A percentile compares a stretch with the other conserved stretches of the same genome.
phyloP scores from a whole-genome alignment of 2,888 invertebrate species.

The Drosophila testacea region DNA sequence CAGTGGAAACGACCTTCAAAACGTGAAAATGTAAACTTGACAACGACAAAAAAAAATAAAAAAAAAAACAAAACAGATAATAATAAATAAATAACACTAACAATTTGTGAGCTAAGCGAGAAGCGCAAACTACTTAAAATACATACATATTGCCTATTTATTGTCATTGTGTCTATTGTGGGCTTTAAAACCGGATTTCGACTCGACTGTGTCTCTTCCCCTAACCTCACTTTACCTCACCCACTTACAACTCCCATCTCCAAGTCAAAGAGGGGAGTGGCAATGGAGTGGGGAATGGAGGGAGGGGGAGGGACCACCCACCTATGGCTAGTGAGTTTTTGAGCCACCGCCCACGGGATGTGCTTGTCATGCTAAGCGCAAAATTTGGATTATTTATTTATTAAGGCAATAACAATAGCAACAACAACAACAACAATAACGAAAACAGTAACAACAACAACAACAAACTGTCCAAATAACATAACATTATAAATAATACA shows the following conservation, averaged over 20 bases:
- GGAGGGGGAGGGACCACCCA: constrained; percentile 31
- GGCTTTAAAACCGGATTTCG: constrained; percentile 60
- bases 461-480: constrained; percentile 29
- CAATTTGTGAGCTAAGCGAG: constrained; percentile 48
- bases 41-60: constrained; percentile 33
- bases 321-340: constrained; percentile 36
- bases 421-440: constrained; percentile 7
- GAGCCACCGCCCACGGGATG: constrained; percentile 56
- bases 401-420: constrained; percentile 60
- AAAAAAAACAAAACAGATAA: constrained; percentile 47
- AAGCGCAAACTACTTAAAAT: constrained; percentile 57
- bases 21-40: constrained; percentile 71
- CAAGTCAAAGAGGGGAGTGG: neutral
- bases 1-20: constrained; percentile 79
- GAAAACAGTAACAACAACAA: constrained; percentile 8
- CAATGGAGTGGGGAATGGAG: neutral
- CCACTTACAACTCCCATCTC: constrained; percentile 16
- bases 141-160: constrained; percentile 55
- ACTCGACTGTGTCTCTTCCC: constrained; percentile 7
- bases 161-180: constrained; percentile 63
- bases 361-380: constrained; percentile 65
- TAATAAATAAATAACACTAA: constrained; percentile 47
- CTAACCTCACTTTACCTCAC: constrained; percentile 11
- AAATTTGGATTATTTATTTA: constrained; percentile 67
- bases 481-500: constrained; percentile 61